Evolutionary conservation across 92 coral and sea anemone species (phyloP), one percentile per base, ranked within the genome.

Genomic region (Paragorgia papillata): DNA sequence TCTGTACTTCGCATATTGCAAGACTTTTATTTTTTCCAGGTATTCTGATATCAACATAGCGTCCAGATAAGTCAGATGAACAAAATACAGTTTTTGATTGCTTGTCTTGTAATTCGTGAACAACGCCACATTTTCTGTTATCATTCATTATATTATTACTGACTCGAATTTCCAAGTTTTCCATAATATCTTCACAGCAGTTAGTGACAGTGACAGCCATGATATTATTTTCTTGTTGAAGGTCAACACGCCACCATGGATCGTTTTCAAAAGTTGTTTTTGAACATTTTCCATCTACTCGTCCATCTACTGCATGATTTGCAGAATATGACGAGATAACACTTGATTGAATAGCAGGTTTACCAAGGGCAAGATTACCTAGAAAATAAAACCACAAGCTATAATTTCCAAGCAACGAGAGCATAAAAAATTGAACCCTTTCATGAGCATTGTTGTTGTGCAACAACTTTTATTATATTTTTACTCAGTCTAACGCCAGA

Each of bases 161-260:
- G 32, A 71, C 34, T 48, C 27, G 49, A 32, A 71, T 33, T 31
- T 53, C 78, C 27, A 71, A 8, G 37, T 71, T 53, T 33, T 51
- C 26, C 78, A 71, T 30, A 17, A 34, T 20, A 26, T 31, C 58
- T 20, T 71, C 26, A 27, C 78, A 71, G 41, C 78, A 71, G 63
- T 71, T 71, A 53, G 53, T 28, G 12, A 71, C 37, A 55, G 28
- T 28, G 18, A 71, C 65, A 33, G 78, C 78, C 63, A 53, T 71
- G 1, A 71, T 24, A 21, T 53, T 9, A 9, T 30, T 27, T 31
- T 71, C 33, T 18, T 34, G 15, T 53, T 53, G 46, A 8, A 71
- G 54, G 43, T 71, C 78, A 31, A 71, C 78, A 32, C 48, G 35
- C 78, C 78, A 71, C 78, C 78, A 71, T 15, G 78, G 78, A 55